These are phyloP conservation scores for Haemorhous mexicanus DNA, from an alignment of 2,113 vertebrate species.

Conservation along the genomic window DNA sequence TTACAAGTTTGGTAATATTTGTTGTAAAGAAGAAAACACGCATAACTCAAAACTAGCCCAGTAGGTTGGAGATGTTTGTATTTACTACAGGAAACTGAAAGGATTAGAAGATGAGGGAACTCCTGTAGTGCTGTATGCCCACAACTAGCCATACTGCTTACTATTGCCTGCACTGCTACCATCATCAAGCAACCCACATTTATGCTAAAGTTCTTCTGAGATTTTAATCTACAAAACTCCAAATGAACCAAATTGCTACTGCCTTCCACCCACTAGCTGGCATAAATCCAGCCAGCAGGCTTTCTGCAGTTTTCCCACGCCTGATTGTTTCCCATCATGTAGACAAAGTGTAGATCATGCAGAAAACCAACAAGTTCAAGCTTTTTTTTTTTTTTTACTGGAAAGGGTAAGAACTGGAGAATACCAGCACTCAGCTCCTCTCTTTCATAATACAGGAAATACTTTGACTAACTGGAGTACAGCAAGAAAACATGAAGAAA, in stretches of 20 bases:
- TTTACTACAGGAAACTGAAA: background rate
- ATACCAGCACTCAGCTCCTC: background rate
- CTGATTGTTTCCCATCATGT: constrained; percentile 1
- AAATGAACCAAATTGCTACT: constrained; percentile 9
- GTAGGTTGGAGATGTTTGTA: background rate
- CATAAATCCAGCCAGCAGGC: constrained; percentile 14
- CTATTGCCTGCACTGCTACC: background rate
- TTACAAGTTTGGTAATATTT: background rate
- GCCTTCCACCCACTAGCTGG: constrained; percentile 34
- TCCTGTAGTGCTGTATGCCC: background rate
- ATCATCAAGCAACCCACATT: constrained; percentile 1
- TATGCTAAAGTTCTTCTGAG: background rate
- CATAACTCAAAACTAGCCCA: background rate
- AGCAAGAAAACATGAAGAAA: constrained; percentile 12
- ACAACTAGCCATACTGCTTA: background rate
- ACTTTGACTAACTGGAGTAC: background rate
- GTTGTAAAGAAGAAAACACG: background rate
- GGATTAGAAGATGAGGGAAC: background rate
- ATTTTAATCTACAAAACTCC: constrained; percentile 20
- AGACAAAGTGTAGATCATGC: background rate
- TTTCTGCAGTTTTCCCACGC: constrained; percentile 32
- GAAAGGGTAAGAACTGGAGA: background rate
- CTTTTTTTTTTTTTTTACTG: background rate
- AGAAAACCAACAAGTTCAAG: background rate
- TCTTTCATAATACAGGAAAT: background rate